Evolutionary conservation across 2,113 vertebrate species (phyloP).

Genomic region (Callospermophilus lateralis): DNA sequence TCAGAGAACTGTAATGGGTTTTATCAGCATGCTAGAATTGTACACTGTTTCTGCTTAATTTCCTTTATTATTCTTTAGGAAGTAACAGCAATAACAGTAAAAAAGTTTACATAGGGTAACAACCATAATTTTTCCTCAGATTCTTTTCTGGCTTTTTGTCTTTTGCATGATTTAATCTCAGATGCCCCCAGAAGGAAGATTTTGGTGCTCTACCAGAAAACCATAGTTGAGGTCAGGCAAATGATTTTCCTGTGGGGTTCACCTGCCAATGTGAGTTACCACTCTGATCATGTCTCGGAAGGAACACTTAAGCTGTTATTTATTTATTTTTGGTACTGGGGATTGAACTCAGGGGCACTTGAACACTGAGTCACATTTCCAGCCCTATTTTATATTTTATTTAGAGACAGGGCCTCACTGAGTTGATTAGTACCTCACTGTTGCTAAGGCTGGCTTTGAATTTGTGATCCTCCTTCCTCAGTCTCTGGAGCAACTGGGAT

Average conservation of each 20-base stretch:
- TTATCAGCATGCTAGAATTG: slow-evolving; percentile 12
- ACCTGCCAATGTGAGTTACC: accelerated
- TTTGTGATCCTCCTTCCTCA: too few species aligned
- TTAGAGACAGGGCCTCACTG: too few species aligned
- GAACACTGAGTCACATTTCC: too few species aligned
- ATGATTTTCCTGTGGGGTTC: background rate
- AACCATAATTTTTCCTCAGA: background rate
- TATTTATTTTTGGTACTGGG: too few species aligned
- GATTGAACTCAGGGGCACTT: too few species aligned
- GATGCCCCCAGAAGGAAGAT: background rate
- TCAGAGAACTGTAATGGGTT: background rate
- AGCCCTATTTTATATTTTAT: too few species aligned
- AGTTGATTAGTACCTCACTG: too few species aligned
- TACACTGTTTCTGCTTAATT: background rate
- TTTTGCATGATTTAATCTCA: background rate
- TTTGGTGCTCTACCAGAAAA: background rate
- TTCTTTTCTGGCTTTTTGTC: background rate
- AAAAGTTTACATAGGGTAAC: background rate
- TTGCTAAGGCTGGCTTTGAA: too few species aligned
- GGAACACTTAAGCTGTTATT: background rate
- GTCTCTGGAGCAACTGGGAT: too few species aligned
- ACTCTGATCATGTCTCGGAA: background rate
- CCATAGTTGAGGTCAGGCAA: background rate
- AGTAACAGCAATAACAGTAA: background rate
- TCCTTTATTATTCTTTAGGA: slow-evolving; percentile 22